Percentiles rank a stretch among this genome's conserved stretches.
These are phyloP conservation scores for Acanthacorydalis orientalis DNA, from an alignment of 2,888 invertebrate species.

Conservation along the genomic window DNA sequence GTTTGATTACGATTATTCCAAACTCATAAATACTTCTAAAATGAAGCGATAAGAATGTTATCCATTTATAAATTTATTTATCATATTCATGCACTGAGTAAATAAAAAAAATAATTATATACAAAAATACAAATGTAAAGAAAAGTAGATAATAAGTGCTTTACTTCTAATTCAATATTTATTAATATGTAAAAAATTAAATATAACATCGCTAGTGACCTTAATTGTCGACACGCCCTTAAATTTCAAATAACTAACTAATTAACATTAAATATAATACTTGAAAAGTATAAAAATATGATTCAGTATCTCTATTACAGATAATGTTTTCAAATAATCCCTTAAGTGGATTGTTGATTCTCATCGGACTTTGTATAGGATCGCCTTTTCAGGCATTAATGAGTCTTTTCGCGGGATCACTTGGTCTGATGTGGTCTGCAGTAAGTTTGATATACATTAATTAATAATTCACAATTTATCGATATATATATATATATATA, in stretches of 20 bases:
- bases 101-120: no score
- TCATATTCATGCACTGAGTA: no score
- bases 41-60: background rate
- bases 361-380: slow-evolving; percentile 19
- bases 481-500: no score
- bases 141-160: no score
- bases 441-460: slow-evolving; percentile 13
- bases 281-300: background rate
- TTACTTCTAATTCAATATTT: no score
- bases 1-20: background rate
- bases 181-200: no score
- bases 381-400: slow-evolving; percentile 18
- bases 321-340: slow-evolving; percentile 27
- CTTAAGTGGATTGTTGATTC: slow-evolving; percentile 24
- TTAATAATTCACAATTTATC: background rate
- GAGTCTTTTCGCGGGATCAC: slow-evolving; percentile 16
- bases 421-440: slow-evolving; percentile 20
- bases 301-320: slow-evolving; percentile 13
- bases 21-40: background rate
- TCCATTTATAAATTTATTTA: no score
- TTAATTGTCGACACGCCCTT: no score
- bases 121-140: no score
- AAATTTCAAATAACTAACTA: no score
- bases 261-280: background rate
- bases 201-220: no score